Conservation (phyloP, 2,113 vertebrate species). For the Pluvialis apricaria region DNA sequence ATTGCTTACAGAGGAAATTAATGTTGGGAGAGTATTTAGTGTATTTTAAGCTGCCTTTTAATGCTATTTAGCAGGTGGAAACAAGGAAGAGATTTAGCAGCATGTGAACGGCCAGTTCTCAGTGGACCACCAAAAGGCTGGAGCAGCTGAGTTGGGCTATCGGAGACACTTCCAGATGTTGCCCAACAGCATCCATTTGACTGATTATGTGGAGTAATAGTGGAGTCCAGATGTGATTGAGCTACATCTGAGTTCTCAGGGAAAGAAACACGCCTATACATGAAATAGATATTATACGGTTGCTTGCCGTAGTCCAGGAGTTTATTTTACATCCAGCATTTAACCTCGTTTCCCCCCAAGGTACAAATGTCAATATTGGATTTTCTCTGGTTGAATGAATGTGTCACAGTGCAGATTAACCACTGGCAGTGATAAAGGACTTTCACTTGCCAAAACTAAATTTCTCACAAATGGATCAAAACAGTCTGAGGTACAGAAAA, state of each 20-base stretch:
- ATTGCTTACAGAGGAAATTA: not conserved
- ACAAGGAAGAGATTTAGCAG: slow-evolving; percentile 14
- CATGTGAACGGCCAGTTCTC: not conserved
- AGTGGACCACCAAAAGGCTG: not conserved
- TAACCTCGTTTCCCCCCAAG: slow-evolving; percentile 65
- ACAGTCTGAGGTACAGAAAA: slow-evolving; percentile 57
- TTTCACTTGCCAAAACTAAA: slow-evolving; percentile 70
- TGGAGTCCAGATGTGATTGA: slow-evolving; percentile 1
- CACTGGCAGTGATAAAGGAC: slow-evolving; percentile 69
- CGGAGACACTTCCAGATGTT: not conserved
- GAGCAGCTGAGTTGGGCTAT: not conserved
- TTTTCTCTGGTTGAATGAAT: slow-evolving; percentile 73
- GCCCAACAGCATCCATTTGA: slow-evolving; percentile 26
- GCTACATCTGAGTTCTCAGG: not conserved
- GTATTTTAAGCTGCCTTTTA: slow-evolving; percentile 24
- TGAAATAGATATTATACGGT: slow-evolving; percentile 1
- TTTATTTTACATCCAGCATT: slow-evolving; percentile 57
- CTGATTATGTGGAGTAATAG: not conserved
- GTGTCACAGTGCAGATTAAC: slow-evolving; percentile 73
- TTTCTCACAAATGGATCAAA: slow-evolving; percentile 73
- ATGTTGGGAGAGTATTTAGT: not conserved
- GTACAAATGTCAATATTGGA: slow-evolving; percentile 76
- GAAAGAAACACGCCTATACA: not conserved
- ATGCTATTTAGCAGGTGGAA: slow-evolving; percentile 12
- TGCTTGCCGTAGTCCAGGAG: slow-evolving; percentile 18